These are phyloP conservation scores for Apus apus DNA, from an alignment of 2,113 vertebrate species.

Conservation along the genomic window DNA sequence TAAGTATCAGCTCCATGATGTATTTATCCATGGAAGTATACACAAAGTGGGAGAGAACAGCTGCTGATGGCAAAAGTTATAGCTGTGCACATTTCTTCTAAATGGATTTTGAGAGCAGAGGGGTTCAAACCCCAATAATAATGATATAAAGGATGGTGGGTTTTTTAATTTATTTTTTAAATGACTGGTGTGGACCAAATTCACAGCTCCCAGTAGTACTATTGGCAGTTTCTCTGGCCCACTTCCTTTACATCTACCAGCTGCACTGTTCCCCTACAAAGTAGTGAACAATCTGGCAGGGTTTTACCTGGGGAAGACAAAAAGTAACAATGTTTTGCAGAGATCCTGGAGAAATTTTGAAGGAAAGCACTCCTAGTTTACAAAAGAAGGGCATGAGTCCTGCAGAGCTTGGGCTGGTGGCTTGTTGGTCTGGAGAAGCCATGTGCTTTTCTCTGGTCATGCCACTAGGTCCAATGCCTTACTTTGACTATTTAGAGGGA, in stretches of 20 bases:
- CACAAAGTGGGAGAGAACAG: background rate
- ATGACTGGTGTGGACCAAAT: background rate
- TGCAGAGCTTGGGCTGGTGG: background rate
- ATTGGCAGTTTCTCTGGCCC: background rate
- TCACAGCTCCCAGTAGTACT: background rate
- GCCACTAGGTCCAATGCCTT: background rate
- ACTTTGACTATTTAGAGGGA: background rate
- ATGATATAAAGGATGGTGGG: background rate
- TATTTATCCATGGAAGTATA: background rate
- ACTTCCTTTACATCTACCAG: background rate
- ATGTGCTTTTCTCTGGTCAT: background rate
- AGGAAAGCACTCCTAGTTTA: background rate
- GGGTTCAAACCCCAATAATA: background rate
- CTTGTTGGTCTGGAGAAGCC: background rate
- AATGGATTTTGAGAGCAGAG: background rate
- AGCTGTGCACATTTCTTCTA: background rate
- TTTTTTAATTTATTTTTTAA: background rate
- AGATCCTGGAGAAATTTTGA: background rate
- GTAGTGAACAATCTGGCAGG: background rate
- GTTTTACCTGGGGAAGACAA: background rate
- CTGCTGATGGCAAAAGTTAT: slow-evolving; percentile 8
- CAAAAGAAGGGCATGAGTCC: background rate
- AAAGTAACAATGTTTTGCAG: background rate
- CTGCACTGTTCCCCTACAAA: background rate
- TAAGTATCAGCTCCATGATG: background rate